Evolutionary conservation across 2,113 vertebrate species (phyloP), one percentile per base, ranked within the genome.

Genomic region (Microcebus ravelobensis): DNA sequence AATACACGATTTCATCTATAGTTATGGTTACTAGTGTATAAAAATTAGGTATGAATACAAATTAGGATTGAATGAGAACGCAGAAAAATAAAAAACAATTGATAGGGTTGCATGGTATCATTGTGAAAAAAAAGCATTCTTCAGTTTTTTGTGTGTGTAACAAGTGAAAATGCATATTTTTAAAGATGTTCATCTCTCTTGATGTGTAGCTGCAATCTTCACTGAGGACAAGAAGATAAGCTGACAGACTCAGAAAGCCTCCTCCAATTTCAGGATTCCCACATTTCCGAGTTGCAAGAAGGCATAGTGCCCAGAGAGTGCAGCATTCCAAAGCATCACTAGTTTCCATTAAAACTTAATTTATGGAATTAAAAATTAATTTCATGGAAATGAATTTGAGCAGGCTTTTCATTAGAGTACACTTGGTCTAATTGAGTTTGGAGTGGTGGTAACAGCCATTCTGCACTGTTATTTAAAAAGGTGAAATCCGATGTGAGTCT

Each of bases 331-430:
- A 67, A 80, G 57, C 71, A 87, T 90, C 1, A 0, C 89, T 95
- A 83, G 34, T 89, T 95, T 88, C 91, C 91, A 96, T 96, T 94
- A 95, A 96, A 97, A 80, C 11, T 45, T 95, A 73, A 89, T 94
- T 91, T 89, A 76, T 93, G n/a, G 23, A 95, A 97, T 97, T 97
- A 96, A 96, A 96, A 96, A 96, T 96, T 97, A 97, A 97, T 94
- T 97, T 94, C 82, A 93, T 84, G 95, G 50, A 96, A 96, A 95
- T 94, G n/a, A 90, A 68, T 73, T 87, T 86, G 61, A 94, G 76
- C 61, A 83, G 88, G 80, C 94, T 95, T 93, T 92, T 97, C 94
- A 96, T 91, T 93, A 95, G 42, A 42, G 63, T 23, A 25, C 65
- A 95, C 68, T 94, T 77, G 76, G 18, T 83, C 85, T 97, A 93